phyloP scores from a whole-genome alignment of 2,797 vertebrate species.

The Eospalax fontanierii region DNA sequence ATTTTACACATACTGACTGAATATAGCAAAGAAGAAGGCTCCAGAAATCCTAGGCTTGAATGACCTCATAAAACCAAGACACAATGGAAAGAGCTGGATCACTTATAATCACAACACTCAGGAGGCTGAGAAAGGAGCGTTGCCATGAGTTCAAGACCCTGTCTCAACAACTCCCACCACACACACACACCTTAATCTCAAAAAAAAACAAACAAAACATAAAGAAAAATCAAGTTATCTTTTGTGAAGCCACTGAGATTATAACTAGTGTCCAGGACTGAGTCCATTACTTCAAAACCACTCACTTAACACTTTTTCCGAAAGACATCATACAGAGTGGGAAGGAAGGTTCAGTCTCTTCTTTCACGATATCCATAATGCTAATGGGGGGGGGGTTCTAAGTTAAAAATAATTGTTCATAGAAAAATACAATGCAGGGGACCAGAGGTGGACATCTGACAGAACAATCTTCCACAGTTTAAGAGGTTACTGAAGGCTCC shows the following conservation, averaged over 20 bases:
- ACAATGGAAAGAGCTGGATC: background rate
- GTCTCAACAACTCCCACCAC: background rate
- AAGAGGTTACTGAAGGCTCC: background rate
- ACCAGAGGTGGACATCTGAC: background rate
- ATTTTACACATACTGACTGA: background rate
- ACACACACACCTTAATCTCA: background rate
- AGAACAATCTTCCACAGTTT: background rate
- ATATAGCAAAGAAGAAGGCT: background rate
- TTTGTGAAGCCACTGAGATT: background rate
- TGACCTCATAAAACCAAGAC: background rate
- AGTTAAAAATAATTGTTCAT: background rate
- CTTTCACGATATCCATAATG: background rate
- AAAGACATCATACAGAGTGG: background rate
- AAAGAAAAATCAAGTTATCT: background rate
- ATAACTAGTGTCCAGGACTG: background rate
- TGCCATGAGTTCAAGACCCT: background rate
- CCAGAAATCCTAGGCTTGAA: background rate
- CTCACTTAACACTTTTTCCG: slow-evolving; percentile 4
- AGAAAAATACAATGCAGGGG: background rate
- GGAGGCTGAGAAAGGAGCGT: background rate
- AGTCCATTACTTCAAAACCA: slow-evolving; percentile 6
- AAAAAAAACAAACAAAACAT: background rate
- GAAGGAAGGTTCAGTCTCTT: background rate
- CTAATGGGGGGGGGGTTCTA: background rate
- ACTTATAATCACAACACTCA: background rate